Base-by-base conservation (phyloP, 2,797 vertebrate genomes). In the Gorsachius magnificus region DNA sequence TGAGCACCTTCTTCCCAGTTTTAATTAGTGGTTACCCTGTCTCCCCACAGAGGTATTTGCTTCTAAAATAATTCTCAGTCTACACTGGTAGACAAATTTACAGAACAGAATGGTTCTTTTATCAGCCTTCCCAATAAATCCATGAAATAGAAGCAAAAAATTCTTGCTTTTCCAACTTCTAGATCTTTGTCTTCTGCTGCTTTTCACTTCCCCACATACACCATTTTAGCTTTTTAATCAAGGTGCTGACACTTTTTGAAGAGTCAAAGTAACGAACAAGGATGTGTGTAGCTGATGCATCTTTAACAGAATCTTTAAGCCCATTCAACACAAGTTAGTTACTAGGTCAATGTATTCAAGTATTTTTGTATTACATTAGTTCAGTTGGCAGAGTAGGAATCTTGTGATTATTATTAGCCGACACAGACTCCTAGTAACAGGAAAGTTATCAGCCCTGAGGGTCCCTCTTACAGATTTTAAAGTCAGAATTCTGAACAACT, bases 61-160 rank as follows among this genome's bases (percentile, higher is more conserved):
- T 94, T 93, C 51, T 94, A 79, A 93, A 92, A 81, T 36, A 93
- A 82, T 51, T 74, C 5, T 87, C 64, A 36, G 43, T 87, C 74
- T 94, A 83, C 43, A 57, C 0, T 63, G 45, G 72, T 54, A 95
- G 82, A 93, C 79, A 89, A 77, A 77, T 16, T 14, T 8, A 92
- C 56, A 60, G n/a, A 65, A 54, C 10, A 91, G 53, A 70, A 70
- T 7, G 26, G 41, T 77, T 90, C 35, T 83, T 83, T 63, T 45
- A 81, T 46, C 41, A 85, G 51, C 45, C 28, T 68, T 87, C n/a
- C 51, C 60, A 68, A 48, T 53, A 75, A 83, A 53, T 14, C 38
- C 64, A 74, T n/a, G 19, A 50, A 80, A 56, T 2, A 64, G 69
- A 93, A 56, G 3, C 5, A 82, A 70, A 74, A 48, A 83, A 16